These are phyloP conservation scores for Sarcophaga caerulescens DNA, from an alignment of 2,888 invertebrate species.

Conservation along the genomic window DNA sequence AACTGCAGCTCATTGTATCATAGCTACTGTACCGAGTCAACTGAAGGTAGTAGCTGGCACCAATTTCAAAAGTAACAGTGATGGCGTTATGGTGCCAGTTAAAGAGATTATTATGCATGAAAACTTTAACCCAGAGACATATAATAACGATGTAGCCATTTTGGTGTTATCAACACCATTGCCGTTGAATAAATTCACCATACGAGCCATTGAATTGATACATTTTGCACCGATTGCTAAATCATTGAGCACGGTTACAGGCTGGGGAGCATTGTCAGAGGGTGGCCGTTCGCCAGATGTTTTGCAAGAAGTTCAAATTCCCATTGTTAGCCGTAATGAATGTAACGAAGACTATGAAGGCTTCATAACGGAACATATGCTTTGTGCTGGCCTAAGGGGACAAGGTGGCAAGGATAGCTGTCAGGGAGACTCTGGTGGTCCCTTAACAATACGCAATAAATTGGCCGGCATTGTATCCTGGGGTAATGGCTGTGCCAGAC, in stretches of 20 bases:
- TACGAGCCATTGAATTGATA: constrained; percentile 73
- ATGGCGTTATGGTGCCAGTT: constrained; percentile 82
- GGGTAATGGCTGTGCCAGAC: constrained; percentile 75
- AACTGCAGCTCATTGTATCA: constrained; percentile 78
- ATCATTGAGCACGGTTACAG: constrained; percentile 71
- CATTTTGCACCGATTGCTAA: constrained; percentile 67
- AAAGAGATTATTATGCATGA: constrained; percentile 82
- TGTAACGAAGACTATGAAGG: constrained; percentile 72
- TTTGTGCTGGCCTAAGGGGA: constrained; percentile 76
- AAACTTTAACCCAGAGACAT: constrained; percentile 79
- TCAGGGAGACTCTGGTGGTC: constrained; percentile 77
- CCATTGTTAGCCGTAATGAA: constrained; percentile 51
- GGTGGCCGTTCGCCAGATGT: constrained; percentile 70
- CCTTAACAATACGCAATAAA: constrained; percentile 71
- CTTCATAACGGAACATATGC: constrained; percentile 73
- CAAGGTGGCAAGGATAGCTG: constrained; percentile 66
- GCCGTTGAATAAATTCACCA: constrained; percentile 75
- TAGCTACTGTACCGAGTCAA: constrained; percentile 70
- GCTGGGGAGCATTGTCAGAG: constrained; percentile 74
- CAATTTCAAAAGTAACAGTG: constrained; percentile 79
- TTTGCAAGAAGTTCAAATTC: constrained; percentile 73
- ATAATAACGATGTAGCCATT: constrained; percentile 84
- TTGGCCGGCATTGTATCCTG: constrained; percentile 77
- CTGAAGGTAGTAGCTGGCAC: constrained; percentile 83
- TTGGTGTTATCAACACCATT: constrained; percentile 71